Evolutionary conservation across 2,888 invertebrate genomes (phyloP), one percentile per base, ranked within the genome.

Genomic region (Adelphocoris suturalis): DNA sequence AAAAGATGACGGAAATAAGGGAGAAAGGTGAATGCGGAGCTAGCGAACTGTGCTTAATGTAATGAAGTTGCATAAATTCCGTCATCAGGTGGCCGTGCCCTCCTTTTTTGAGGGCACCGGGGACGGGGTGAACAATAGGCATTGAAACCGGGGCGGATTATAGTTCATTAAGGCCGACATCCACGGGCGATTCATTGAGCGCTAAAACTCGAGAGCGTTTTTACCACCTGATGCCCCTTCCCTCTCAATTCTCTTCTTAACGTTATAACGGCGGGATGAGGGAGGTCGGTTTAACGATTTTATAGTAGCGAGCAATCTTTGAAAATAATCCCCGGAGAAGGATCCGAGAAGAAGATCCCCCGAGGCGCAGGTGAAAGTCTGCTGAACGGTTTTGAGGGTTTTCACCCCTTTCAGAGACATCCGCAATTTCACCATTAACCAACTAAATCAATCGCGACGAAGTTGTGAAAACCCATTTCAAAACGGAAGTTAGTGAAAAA

Each of bases 1-100:
- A 61, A 57, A 85, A 37, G 37, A 3, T 1, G 13, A 5, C 14
- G 12, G 37, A 4, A 37, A 37, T 4, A 37, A 61, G 61, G 48
- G 57, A 61, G 75, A 76, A 85, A 46, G 84, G 52, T 85, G 84
- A 68, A 88, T 88, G 57, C 68, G 28, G 46, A 86, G 76, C 82
- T n/a, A 90, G 76, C 90, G 90, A 90, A 86, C 90, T 90, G 90
- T 90, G 90, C 46, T 85, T 90, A 86, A 90, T 82, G 90, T 90
- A 90, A 90, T 90, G 90, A 90, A 90, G 86, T 90, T 90, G 90
- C 90, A 90, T 86, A 85, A 90, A 90, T 90, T 90, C 90, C 90
- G 86, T 86, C 90, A 90, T 90, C 90, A 90, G 90, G 90, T 90
- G 90, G 88, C 37, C 3, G 55, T 88, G 57, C 5, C 52, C 23